Conservation (phyloP, 92 coral and sea anemone genomes). For the Galaxea fascicularis region DNA sequence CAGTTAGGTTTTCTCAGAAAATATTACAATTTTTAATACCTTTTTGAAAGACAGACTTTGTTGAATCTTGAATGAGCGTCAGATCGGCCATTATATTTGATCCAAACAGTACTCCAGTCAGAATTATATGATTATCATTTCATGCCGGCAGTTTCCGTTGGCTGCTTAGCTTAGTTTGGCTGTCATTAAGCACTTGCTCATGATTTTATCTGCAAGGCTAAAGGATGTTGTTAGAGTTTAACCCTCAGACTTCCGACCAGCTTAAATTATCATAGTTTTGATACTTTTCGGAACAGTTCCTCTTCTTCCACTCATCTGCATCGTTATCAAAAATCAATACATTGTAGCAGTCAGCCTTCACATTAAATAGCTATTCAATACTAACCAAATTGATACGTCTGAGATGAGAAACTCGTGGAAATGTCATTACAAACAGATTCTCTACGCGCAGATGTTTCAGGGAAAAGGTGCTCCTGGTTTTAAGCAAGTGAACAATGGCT, state of each 20-base stretch:
- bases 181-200: not conserved
- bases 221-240: not conserved
- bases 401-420: not conserved
- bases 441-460: constrained; percentile 7
- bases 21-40: not conserved
- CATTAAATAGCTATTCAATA: not conserved
- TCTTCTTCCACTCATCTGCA: not conserved
- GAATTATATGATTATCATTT: too few relatives aligned
- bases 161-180: not conserved
- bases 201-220: not conserved
- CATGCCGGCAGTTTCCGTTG: not conserved
- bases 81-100: constrained; percentile 2
- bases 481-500: not conserved
- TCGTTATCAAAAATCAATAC: not conserved
- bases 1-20: not conserved
- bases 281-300: constrained; percentile 6
- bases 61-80: not conserved
- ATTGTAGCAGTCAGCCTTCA: not conserved
- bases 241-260: not conserved
- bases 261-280: not conserved
- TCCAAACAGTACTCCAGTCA: not conserved
- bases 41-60: not conserved
- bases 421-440: not conserved
- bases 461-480: too few relatives aligned
- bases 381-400: not conserved